Conservation (phyloP, 2,888 invertebrate genomes). For the Exephanes ischioxanthus region DNA sequence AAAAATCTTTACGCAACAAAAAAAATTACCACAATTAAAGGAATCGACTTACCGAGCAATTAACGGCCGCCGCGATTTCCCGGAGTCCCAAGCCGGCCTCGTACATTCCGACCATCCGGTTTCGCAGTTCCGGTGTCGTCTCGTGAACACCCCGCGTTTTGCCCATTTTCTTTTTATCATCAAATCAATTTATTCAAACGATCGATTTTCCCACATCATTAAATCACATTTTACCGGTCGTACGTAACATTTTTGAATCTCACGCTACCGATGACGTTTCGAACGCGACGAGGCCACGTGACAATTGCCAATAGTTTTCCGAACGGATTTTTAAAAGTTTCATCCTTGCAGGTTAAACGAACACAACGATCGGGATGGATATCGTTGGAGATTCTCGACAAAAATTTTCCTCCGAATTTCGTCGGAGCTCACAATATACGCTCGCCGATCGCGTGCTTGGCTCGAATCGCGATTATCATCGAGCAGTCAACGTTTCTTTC, state of each 20-base stretch:
- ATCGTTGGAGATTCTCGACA: background rate
- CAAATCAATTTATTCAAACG: background rate
- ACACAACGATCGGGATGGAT: background rate
- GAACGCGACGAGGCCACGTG: constrained; percentile 74
- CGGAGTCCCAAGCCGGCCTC: constrained; percentile 83
- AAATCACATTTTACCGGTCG: constrained; percentile 6
- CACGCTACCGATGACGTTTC: constrained; percentile 75
- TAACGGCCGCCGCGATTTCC: constrained; percentile 82
- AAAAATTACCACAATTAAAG: background rate
- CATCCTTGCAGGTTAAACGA: constrained; percentile 58
- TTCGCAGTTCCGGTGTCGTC: constrained; percentile 83
- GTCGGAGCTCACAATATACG: background rate
- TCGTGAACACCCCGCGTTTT: constrained; percentile 84
- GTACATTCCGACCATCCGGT: constrained; percentile 84
- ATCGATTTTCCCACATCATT: background rate
- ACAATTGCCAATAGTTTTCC: constrained; percentile 74
- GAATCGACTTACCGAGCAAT: constrained; percentile 80
- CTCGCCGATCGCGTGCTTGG: constrained; percentile 46
- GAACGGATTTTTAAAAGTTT: constrained; percentile 59
- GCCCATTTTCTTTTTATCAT: constrained; percentile 76
- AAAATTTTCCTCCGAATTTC: background rate
- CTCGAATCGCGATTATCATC: constrained; percentile 43
- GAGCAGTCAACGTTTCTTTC: constrained; percentile 55
- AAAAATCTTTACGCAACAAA: background rate
- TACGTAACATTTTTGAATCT: constrained; percentile 72